Evolutionary conservation across 2,888 invertebrate species (phyloP).

Genomic region (Lepidocyrtinus sp.): DNA sequence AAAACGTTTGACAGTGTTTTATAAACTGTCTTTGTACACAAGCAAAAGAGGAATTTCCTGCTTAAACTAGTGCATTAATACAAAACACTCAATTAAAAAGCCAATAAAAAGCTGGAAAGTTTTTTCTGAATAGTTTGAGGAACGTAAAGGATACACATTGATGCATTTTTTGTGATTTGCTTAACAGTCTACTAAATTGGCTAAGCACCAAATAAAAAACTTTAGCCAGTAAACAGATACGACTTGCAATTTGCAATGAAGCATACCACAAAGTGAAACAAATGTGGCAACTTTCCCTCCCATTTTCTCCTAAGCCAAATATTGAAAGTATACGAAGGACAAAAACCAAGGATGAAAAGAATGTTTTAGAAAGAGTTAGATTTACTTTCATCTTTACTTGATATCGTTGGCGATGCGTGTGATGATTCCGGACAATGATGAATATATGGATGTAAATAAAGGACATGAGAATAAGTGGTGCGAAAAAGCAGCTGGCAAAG

Average conservation of each 20-base stretch:
- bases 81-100: no score
- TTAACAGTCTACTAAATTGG: neutral
- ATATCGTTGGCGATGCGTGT: conserved; percentile 74
- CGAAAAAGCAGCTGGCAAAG: conserved; percentile 76
- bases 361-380: neutral
- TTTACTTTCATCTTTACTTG: conserved; percentile 63
- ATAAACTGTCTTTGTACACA: no score
- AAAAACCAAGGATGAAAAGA: neutral
- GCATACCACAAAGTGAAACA: neutral
- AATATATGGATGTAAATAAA: conserved; percentile 78
- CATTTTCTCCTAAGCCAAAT: neutral
- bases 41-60: no score
- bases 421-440: conserved; percentile 76
- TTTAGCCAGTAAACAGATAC: neutral
- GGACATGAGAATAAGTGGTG: conserved; percentile 77
- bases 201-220: neutral
- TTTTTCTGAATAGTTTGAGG: no score
- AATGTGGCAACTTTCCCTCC: neutral
- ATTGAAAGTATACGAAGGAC: neutral
- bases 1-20: conserved; percentile 9
- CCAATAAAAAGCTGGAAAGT: no score
- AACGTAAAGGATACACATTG: no score
- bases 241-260: neutral
- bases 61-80: no score
- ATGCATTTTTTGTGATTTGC: neutral